A percentile compares a stretch with the other conserved stretches of the same genome.
These are phyloP conservation scores for Myoxocephalus aenaeus DNA, from an alignment of 2,797 vertebrate genomes.

Conservation along the genomic window DNA sequence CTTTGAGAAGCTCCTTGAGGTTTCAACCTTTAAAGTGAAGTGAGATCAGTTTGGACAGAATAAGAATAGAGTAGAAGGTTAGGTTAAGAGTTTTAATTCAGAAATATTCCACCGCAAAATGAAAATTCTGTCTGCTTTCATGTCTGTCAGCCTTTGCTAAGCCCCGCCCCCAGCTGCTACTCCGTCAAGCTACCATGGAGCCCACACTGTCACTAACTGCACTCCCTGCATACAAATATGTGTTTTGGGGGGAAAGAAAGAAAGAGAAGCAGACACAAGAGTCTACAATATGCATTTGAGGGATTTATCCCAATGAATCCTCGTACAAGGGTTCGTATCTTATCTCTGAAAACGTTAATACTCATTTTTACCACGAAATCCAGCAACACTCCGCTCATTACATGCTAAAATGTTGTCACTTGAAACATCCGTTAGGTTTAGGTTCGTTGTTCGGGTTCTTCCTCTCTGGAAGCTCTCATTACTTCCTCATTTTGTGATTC, in stretches of 20 bases:
- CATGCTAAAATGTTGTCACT: no score
- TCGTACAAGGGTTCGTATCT: neutral
- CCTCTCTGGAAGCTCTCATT: no score
- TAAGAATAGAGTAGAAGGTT: conserved; percentile 42
- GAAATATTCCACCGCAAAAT: conserved; percentile 19
- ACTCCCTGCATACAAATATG: neutral
- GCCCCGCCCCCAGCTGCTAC: neutral
- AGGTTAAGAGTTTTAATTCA: conserved; percentile 6
- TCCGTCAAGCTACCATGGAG: neutral
- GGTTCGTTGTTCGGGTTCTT: no score
- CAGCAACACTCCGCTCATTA: no score
- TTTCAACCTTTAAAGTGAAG: conserved; percentile 49
- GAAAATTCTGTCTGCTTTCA: neutral
- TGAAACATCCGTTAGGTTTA: no score
- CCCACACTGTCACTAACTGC: neutral
- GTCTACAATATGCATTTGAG: neutral
- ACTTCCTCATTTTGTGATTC: no score
- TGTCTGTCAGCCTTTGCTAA: neutral
- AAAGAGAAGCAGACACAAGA: neutral
- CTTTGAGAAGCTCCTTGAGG: conserved; percentile 55
- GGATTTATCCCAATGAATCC: no score
- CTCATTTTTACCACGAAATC: no score
- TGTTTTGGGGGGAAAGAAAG: neutral
- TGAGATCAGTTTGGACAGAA: conserved; percentile 54
- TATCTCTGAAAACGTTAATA: neutral